Conservation (phyloP, 2,888 invertebrate genomes). For the Terebella lapidaria region DNA sequence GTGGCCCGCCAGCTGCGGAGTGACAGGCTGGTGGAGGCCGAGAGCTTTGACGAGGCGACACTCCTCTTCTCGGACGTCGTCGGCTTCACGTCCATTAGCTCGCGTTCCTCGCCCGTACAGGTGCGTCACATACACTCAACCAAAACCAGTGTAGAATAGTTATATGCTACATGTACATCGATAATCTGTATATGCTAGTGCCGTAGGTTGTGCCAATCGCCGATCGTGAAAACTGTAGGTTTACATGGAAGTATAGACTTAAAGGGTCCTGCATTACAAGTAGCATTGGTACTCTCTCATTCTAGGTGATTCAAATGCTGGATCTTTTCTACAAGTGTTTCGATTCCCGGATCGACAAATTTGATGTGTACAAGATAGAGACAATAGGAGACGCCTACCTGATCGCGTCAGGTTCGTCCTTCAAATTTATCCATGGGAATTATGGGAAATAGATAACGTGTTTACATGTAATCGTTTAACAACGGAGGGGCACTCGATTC, state of each 20-base stretch:
- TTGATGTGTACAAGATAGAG: conserved; percentile 24
- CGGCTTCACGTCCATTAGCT: conserved; percentile 39
- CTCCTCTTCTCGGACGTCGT: conserved; percentile 46
- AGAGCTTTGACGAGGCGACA: conserved; percentile 36
- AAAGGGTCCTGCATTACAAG: too few relatives aligned
- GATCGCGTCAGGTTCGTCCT: conserved; percentile 23
- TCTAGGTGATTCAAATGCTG: conserved; percentile 32
- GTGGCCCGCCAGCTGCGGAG: conserved; percentile 39
- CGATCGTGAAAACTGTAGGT: too few relatives aligned
- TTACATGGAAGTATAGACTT: too few relatives aligned
- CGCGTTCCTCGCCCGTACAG: conserved; percentile 39
- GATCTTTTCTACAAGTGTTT: conserved; percentile 19
- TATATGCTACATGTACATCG: too few relatives aligned
- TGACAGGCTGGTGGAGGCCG: conserved; percentile 35
- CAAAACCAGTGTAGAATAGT: too few relatives aligned
- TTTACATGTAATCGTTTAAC: too few relatives aligned
- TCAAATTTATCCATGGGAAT: conserved; percentile 5
- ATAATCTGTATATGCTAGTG: too few relatives aligned
- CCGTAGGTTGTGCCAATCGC: too few relatives aligned
- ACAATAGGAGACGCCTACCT: conserved; percentile 24
- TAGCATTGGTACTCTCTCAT: too few relatives aligned
- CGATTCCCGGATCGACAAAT: conserved; percentile 12
- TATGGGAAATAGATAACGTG: too few relatives aligned
- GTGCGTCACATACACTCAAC: too few relatives aligned
- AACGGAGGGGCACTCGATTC: too few relatives aligned